Evolutionary conservation across 2,113 vertebrate species (phyloP).

Genomic region (Gavialis gangeticus): DNA sequence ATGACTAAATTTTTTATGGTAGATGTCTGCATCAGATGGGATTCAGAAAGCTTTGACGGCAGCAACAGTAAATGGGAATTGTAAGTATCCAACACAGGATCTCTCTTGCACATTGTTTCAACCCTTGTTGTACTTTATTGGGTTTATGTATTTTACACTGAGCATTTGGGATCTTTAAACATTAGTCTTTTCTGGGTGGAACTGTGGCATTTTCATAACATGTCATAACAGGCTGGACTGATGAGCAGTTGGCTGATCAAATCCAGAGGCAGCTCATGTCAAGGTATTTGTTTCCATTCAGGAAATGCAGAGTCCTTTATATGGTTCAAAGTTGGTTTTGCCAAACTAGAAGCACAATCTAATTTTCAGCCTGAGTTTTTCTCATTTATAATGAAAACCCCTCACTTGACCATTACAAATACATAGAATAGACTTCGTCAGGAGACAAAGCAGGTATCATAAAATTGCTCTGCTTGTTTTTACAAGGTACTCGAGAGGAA

Average conservation of each 20-base stretch:
- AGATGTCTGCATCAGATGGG: background rate
- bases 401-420: background rate
- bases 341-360: background rate
- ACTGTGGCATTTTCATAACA: background rate
- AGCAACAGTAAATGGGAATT: background rate
- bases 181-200: background rate
- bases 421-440: background rate
- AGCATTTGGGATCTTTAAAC: slow-evolving; percentile 20
- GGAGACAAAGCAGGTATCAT: background rate
- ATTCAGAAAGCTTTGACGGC: background rate
- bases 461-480: background rate
- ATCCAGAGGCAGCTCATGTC: background rate
- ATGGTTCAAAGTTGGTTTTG: background rate
- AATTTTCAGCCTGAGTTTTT: rapidly evolving
- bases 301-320: background rate
- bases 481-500: rapidly evolving
- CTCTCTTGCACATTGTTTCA: background rate
- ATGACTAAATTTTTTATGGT: background rate
- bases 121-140: background rate
- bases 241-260: background rate
- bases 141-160: background rate
- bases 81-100: background rate
- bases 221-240: background rate
- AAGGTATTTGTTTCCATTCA: background rate
- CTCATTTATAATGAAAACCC: background rate